Percentiles rank a stretch among this genome's conserved stretches.
Evolutionary conservation across 2,888 invertebrate genomes (phyloP).

Genomic region (Agriopis leucophaearia): DNA sequence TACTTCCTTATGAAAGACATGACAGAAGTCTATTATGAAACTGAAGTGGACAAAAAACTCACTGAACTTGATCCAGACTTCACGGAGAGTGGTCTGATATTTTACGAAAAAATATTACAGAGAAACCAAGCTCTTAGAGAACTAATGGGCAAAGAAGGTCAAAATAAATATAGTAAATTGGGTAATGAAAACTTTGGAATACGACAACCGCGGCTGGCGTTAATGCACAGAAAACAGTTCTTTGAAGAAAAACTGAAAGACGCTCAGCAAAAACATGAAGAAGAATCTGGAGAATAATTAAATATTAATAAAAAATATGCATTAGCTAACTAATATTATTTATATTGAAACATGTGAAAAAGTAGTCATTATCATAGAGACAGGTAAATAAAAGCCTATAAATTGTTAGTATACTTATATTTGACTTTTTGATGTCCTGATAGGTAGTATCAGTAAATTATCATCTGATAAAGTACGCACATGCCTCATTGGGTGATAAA

Average conservation of each 20-base stretch:
- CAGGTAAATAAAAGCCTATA: constrained; percentile 8
- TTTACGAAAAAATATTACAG: constrained; percentile 90
- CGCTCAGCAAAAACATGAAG: constrained; percentile 35
- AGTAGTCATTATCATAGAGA: constrained; percentile 15
- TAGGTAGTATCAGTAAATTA: background rate
- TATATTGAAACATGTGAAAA: background rate
- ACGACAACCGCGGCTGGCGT: constrained; percentile 88
- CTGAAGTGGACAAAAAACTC: constrained; percentile 87
- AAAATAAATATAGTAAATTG: constrained; percentile 86
- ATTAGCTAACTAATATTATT: background rate
- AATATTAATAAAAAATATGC: background rate
- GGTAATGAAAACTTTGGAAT: constrained; percentile 91
- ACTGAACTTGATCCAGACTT: constrained; percentile 87
- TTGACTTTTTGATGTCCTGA: background rate
- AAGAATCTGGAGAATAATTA: constrained; percentile 5
- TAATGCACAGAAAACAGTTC: constrained; percentile 88
- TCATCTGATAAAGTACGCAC: background rate
- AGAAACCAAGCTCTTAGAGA: constrained; percentile 91
- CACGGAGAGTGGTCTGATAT: constrained; percentile 91
- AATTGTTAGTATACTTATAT: background rate
- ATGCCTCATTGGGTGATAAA: background rate
- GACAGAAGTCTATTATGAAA: constrained; percentile 88
- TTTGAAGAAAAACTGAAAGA: constrained; percentile 86
- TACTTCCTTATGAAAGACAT: constrained; percentile 89
- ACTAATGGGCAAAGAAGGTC: constrained; percentile 88